These are phyloP conservation scores for Psylliodes chrysocephalus DNA, from an alignment of 2,888 invertebrate species.

Conservation along the genomic window DNA sequence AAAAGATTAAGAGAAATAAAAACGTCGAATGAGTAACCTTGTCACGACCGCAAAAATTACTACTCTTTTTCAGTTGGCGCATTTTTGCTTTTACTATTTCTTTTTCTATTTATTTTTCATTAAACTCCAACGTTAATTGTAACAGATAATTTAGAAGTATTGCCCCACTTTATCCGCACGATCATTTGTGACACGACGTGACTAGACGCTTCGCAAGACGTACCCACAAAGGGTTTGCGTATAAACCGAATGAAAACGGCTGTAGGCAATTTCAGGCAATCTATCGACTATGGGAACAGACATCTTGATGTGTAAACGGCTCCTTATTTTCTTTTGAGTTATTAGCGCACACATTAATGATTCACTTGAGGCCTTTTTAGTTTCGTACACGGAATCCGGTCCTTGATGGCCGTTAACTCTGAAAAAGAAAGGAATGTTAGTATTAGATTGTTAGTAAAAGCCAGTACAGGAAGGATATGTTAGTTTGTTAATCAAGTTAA, in stretches of 20 bases:
- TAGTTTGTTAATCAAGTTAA: too few relatives aligned
- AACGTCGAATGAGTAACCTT: too few relatives aligned
- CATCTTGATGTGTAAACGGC: conserved; percentile 9
- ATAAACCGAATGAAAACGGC: conserved; percentile 11
- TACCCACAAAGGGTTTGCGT: conserved; percentile 5
- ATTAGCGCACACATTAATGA: conserved; percentile 17
- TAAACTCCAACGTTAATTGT: too few relatives aligned
- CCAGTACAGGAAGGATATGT: too few relatives aligned
- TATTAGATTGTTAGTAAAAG: conserved; percentile 11
- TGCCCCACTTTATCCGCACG: background rate
- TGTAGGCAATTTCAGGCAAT: conserved; percentile 12
- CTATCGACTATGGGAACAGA: conserved; percentile 4
- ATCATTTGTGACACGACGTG: background rate
- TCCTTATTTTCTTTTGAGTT: conserved; percentile 14
- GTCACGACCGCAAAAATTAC: too few relatives aligned
- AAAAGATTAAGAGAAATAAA: too few relatives aligned
- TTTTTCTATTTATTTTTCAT: background rate
- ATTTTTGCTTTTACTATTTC: background rate
- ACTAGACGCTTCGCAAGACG: background rate
- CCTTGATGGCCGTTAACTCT: conserved; percentile 10
- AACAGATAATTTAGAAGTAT: background rate
- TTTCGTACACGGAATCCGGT: background rate
- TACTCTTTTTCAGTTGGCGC: too few relatives aligned
- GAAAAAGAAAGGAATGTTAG: conserved; percentile 21
- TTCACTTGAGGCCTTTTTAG: conserved; percentile 10